Base-by-base conservation (phyloP, 64 coral and sea anemone species). In the Dendrophyllia cribrosa region DNA sequence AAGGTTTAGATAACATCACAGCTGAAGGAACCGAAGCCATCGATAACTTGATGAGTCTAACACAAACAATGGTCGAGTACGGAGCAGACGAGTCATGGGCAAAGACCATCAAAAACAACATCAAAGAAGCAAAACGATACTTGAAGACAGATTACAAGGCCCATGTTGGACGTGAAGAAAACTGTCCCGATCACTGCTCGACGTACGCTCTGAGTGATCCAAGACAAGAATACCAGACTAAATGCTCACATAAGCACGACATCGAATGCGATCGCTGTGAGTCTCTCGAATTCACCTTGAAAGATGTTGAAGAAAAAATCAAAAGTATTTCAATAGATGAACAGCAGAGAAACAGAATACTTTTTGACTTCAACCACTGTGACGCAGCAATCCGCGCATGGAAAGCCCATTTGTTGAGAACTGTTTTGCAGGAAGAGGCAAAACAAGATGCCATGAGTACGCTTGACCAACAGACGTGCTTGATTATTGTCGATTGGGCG, bases 401-500 rank as follows among this genome's bases (percentile, higher is more conserved):
- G 53, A 56, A 56, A 12, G 53, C 53, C 7, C 53, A 56, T 56
- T 56, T 56, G 53, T 12, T 56, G 1, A 7, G 53, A 7, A 56
- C 53, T 9, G 53, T 56, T 9, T 9, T 9, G 7, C 58, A 92
- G 25, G 82, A 92, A 45, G 90, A 92, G 61, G 80, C 70, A 66
- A 92, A 92, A 10, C 79, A 78, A 50, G 47, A 73, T 34, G 90
- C 82, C 44, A 81, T 92, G 75, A 7, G 9, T 26, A 34, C 62
- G 16, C 79, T 91, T 51, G 65, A 72, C 52, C 13, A 44, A 56
- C 59, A 80, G 11, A 69, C 88, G 14, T 79, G 75, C 62, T 79
- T 90, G 24, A 66, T 90, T 17, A 81, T 82, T 62, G 65, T 90
- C 16, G 88, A 90, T 62, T 90, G 76, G 88, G 88, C 88, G 4